These are phyloP conservation scores for Axis porcinus DNA, from an alignment of 2,113 vertebrate species.

Conservation along the genomic window DNA sequence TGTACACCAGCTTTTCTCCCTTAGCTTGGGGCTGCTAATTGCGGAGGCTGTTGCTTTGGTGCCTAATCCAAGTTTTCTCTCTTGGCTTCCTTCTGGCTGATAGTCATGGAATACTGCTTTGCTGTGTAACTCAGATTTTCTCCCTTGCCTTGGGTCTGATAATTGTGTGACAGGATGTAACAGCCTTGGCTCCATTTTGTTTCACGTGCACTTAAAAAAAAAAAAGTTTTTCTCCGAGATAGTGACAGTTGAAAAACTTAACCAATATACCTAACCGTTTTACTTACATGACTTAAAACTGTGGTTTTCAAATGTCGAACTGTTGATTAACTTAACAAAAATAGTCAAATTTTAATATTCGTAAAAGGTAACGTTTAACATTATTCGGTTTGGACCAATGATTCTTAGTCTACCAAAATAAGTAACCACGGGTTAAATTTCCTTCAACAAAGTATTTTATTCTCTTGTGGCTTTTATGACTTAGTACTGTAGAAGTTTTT, in stretches of 20 bases:
- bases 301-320: neutral
- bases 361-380: neutral
- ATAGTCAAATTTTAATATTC: fast-evolving
- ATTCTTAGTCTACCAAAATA: neutral
- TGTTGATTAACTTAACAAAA: neutral
- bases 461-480: neutral
- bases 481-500: neutral
- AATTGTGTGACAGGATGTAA: too few relatives aligned
- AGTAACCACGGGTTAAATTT: neutral
- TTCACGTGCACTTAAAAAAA: too few relatives aligned
- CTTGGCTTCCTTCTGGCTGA: too few relatives aligned
- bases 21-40: too few relatives aligned
- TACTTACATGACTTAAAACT: neutral
- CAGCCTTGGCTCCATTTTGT: neutral
- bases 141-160: too few relatives aligned
- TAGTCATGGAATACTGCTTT: too few relatives aligned
- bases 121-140: too few relatives aligned
- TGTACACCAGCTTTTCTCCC: too few relatives aligned
- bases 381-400: neutral
- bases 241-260: fast-evolving
- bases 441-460: neutral
- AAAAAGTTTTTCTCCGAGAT: neutral
- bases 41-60: too few relatives aligned
- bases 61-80: too few relatives aligned
- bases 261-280: fast-evolving